Conservation (phyloP, 2,113 vertebrate genomes). For the Corythoichthys intestinalis region DNA sequence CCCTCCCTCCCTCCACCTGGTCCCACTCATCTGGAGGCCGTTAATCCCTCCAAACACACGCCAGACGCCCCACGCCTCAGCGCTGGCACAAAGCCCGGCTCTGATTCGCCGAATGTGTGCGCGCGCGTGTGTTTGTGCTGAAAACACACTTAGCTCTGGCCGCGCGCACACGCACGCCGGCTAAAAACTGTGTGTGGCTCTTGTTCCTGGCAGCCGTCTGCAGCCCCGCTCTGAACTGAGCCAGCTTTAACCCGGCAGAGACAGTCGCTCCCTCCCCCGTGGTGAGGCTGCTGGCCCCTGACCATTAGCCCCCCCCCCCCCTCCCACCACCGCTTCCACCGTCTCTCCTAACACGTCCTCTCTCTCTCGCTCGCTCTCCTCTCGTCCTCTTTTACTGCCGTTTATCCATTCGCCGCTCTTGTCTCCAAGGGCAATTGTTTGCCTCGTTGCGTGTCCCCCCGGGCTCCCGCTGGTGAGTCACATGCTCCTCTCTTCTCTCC, state of each 20-base stretch:
- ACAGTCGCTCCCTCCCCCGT: constrained; percentile 61
- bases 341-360: constrained; percentile 39
- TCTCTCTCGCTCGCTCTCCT: constrained; percentile 33
- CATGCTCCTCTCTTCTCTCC: constrained; percentile 55
- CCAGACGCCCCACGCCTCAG: constrained; percentile 72
- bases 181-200: constrained; percentile 57
- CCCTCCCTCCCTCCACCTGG: constrained; percentile 72
- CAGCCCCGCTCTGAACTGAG: constrained; percentile 55
- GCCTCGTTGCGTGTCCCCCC: constrained; percentile 45
- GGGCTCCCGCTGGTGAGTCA: constrained; percentile 57
- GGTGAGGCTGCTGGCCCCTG: constrained; percentile 61
- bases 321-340: background rate
- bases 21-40: constrained; percentile 74
- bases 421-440: constrained; percentile 59
- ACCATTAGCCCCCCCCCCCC: constrained; percentile 27
- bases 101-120: constrained; percentile 44
- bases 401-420: constrained; percentile 56
- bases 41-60: constrained; percentile 76
- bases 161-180: constrained; percentile 47
- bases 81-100: constrained; percentile 70
- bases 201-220: constrained; percentile 64
- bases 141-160: constrained; percentile 52
- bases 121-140: constrained; percentile 24
- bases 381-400: constrained; percentile 27
- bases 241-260: constrained; percentile 63